Base-by-base conservation (phyloP, 1,140 invertebrate species). In the Achroia grisella region DNA sequence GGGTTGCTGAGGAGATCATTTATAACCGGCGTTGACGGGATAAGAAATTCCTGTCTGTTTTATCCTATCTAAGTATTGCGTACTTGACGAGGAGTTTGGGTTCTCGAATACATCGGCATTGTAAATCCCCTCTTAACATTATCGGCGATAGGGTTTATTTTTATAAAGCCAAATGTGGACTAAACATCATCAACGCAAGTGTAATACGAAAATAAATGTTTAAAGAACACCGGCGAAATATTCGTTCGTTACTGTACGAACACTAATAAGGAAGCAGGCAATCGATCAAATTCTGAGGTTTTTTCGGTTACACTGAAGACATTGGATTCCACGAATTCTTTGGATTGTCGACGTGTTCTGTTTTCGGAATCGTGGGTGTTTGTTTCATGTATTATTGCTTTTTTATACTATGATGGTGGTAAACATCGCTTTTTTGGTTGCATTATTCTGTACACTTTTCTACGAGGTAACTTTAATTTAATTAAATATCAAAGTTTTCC, bases 11-110 rank as follows among this genome's bases (percentile, higher is more conserved):
- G 17, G 15, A 44, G 51, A 66, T 70, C 57, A 70, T 70, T 66
- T 63, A 70, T 70, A 54, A 61, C 56, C 35, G 31, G 23, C 43
- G 65, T 56, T 66, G 66, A 70, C 54, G 60, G 60, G 53, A 62
- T 56, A 59, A 62, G 60, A 49, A 62, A 51, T 57, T 46, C 52
- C 46, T 44, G 50, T 44, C 43, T 41, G 42, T 52, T 55, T 49
- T 47, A 46, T 45, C 44, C 43, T 46, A 49, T 37, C 35, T 37
- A 48, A 46, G 47, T 43, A 17, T 43, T 41, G 10, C 30, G 31
- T 34, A 49, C 40, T 44, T 30, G 33, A 15, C 42, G 42, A 33
- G 14, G 40, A 44, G 23, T 23, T 23, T 6, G 17, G 17, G 17
- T 23, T 23, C 6, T 23, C 17, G 17, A 23, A 23, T 23, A 3